Percentiles rank a stretch among this genome's conserved stretches.
Conservation (phyloP, 2,113 vertebrate species). For the Hippocampus mohnikei region DNA sequence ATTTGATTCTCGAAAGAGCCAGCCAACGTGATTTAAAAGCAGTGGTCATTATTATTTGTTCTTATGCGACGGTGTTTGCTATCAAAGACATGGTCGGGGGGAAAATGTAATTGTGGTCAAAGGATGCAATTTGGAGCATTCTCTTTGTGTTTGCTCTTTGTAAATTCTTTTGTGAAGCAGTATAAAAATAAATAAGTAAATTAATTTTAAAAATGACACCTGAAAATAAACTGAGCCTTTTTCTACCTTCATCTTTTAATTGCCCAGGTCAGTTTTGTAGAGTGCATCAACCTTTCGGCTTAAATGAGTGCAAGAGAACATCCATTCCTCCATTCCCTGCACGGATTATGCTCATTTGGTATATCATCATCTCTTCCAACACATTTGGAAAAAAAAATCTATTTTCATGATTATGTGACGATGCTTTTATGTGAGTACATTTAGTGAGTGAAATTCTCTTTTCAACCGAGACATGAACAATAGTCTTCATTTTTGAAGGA, state of each 20-base stretch:
- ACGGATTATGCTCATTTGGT: neutral
- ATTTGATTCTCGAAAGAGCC: conserved; percentile 24
- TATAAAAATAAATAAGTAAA: neutral
- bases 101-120: neutral
- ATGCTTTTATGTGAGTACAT: neutral
- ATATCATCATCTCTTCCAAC: neutral
- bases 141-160: neutral
- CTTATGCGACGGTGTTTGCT: neutral
- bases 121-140: neutral
- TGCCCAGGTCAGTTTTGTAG: neutral
- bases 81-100: neutral
- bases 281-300: neutral
- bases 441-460: too few relatives aligned
- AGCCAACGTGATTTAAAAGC: neutral
- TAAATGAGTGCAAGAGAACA: neutral
- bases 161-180: neutral
- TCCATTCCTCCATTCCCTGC: neutral
- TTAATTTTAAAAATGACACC: neutral
- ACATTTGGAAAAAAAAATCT: neutral
- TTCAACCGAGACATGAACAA: neutral
- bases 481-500: neutral
- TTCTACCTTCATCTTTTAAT: neutral
- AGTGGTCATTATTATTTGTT: neutral
- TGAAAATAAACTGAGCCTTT: neutral
- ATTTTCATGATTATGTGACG: neutral